Conservation (phyloP, 2,797 vertebrate genomes). For the Mastacembelus armatus region DNA sequence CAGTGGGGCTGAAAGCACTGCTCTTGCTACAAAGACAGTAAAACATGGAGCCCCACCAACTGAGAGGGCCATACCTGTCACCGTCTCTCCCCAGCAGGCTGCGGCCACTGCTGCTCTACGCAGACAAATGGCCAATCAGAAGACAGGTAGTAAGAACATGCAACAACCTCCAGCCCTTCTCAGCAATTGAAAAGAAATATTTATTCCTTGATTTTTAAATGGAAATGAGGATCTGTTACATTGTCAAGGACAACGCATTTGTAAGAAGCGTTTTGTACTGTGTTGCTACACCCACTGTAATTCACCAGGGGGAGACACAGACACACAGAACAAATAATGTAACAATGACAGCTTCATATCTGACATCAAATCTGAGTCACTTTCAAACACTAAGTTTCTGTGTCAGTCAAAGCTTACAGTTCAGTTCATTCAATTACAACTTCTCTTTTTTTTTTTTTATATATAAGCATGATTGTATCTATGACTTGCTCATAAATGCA, state of each 20-base stretch:
- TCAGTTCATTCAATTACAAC: not conserved
- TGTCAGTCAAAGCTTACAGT: not conserved
- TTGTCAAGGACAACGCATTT: not conserved
- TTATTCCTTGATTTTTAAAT: constrained; percentile 13
- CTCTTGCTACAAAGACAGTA: constrained; percentile 94
- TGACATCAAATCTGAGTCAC: not conserved
- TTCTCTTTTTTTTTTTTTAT: not conserved
- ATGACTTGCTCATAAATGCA: not conserved
- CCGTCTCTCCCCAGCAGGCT: constrained; percentile 90
- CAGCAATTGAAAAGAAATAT: not conserved
- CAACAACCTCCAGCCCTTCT: not conserved
- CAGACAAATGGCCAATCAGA: constrained; percentile 92
- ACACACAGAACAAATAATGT: constrained; percentile 19
- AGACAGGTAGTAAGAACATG: constrained; percentile 81
- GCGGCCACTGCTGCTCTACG: constrained; percentile 91
- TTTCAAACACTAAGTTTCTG: not conserved
- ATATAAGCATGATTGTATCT: not conserved
- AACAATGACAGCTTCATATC: not conserved
- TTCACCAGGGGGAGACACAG: constrained; percentile 78
- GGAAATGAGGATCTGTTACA: not conserved
- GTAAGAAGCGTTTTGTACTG: not conserved
- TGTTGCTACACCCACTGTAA: constrained; percentile 25
- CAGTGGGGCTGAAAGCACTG: constrained; percentile 92
- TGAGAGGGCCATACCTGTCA: constrained; percentile 80
- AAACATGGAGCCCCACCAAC: constrained; percentile 90